Evolutionary conservation across 2,113 vertebrate species (phyloP).

Genomic region (Malaclemys terrapin): DNA sequence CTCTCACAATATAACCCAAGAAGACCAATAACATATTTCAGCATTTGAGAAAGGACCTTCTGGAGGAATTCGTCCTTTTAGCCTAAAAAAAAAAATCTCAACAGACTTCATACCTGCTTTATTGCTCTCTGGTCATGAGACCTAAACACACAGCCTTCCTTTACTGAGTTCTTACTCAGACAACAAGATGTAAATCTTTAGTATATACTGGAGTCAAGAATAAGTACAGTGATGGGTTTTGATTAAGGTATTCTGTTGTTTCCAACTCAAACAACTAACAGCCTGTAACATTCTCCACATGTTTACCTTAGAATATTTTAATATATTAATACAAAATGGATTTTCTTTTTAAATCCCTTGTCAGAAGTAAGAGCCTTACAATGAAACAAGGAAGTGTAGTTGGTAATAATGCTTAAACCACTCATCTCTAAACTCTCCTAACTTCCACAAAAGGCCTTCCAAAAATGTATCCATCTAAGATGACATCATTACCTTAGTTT

Average conservation of each 20-base stretch:
- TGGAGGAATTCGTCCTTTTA: not conserved
- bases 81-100: not conserved
- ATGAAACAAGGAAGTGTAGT: not conserved
- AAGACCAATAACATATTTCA: not conserved
- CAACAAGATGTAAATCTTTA: not conserved
- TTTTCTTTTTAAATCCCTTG: not conserved
- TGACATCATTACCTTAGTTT: conserved; percentile 5
- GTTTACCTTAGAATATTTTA: not conserved
- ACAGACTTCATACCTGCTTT: not conserved
- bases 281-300: not conserved
- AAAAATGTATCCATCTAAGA: not conserved
- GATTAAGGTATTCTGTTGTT: conserved; percentile 21
- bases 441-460: not conserved
- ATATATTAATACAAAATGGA: not conserved
- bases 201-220: not conserved
- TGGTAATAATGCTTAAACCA: not conserved
- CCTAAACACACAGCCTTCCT: not conserved
- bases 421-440: conserved; percentile 25
- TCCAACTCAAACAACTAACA: conserved; percentile 1
- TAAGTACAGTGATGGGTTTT: not conserved
- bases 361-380: conserved; percentile 12
- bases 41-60: not conserved
- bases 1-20: not conserved
- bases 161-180: not conserved
- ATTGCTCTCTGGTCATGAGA: not conserved